Evolutionary conservation across 2,113 vertebrate species (phyloP).

Genomic region (Rhinichthys klamathensis): DNA sequence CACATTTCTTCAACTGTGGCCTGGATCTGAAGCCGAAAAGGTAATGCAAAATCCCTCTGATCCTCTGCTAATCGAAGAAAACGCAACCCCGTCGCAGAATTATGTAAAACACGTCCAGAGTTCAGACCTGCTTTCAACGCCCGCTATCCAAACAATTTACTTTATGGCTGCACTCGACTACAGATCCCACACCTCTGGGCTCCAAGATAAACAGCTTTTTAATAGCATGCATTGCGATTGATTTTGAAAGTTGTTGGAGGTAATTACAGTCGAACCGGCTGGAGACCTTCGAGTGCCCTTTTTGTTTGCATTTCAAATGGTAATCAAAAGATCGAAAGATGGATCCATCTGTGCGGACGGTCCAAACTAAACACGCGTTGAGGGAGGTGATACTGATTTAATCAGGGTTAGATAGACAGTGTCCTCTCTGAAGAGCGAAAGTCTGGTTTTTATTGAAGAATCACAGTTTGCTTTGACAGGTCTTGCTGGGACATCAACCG

Average conservation of each 20-base stretch:
- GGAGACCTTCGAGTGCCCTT: slow-evolving; percentile 44
- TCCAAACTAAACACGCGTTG: slow-evolving; percentile 52
- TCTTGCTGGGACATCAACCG: slow-evolving; percentile 9
- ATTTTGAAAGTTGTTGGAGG: slow-evolving; percentile 51
- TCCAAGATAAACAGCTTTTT: slow-evolving; percentile 63
- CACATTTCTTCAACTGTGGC: background rate
- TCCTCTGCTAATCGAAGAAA: slow-evolving; percentile 15
- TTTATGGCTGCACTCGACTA: background rate
- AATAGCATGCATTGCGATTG: slow-evolving; percentile 43
- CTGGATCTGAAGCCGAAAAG: background rate
- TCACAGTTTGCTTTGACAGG: slow-evolving; percentile 52
- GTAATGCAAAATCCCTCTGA: slow-evolving; percentile 15
- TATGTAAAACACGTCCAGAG: slow-evolving; percentile 30
- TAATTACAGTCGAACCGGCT: slow-evolving; percentile 57
- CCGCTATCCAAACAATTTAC: slow-evolving; percentile 44
- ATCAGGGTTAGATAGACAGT: slow-evolving; percentile 20
- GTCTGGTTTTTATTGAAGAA: slow-evolving; percentile 29
- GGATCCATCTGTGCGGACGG: background rate
- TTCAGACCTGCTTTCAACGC: background rate
- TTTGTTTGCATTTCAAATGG: slow-evolving; percentile 54
- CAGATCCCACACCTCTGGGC: slow-evolving; percentile 37
- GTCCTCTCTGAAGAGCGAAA: slow-evolving; percentile 27
- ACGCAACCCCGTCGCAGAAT: background rate
- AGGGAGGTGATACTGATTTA: slow-evolving; percentile 50
- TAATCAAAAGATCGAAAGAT: slow-evolving; percentile 50